Conservation (phyloP, 2,888 invertebrate genomes). For the Agrochola macilenta region DNA sequence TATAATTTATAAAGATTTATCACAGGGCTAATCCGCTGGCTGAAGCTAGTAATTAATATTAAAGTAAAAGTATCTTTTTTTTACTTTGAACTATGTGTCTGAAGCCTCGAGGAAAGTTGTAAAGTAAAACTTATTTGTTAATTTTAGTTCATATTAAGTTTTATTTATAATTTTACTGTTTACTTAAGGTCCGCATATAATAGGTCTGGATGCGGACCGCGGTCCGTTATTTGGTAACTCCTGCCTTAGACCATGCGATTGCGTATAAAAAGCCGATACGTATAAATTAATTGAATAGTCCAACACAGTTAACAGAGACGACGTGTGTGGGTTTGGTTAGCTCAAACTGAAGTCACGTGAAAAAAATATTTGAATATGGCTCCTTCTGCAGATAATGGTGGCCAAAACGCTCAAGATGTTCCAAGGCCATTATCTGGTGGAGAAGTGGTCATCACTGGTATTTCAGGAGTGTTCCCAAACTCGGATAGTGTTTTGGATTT, state of each 20-base stretch:
- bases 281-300: constrained; percentile 36
- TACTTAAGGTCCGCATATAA: too few relatives aligned
- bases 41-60: too few relatives aligned
- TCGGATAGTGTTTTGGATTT: constrained; percentile 92
- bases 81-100: too few relatives aligned
- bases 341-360: background rate
- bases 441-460: constrained; percentile 91
- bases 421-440: constrained; percentile 75
- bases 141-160: too few relatives aligned
- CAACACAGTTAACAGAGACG: background rate
- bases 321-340: background rate
- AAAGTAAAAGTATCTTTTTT: too few relatives aligned
- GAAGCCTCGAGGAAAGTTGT: too few relatives aligned
- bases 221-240: too few relatives aligned
- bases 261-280: constrained; percentile 24
- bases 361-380: constrained; percentile 19
- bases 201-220: too few relatives aligned
- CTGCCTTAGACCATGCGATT: constrained; percentile 3
- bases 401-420: background rate
- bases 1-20: too few relatives aligned
- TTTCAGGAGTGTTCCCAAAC: constrained; percentile 92
- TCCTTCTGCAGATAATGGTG: constrained; percentile 5
- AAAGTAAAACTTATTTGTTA: too few relatives aligned
- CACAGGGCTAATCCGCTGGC: too few relatives aligned
- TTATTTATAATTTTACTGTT: too few relatives aligned